These are phyloP conservation scores for Mungos mungo DNA, from an alignment of 2,113 vertebrate species.

Conservation along the genomic window DNA sequence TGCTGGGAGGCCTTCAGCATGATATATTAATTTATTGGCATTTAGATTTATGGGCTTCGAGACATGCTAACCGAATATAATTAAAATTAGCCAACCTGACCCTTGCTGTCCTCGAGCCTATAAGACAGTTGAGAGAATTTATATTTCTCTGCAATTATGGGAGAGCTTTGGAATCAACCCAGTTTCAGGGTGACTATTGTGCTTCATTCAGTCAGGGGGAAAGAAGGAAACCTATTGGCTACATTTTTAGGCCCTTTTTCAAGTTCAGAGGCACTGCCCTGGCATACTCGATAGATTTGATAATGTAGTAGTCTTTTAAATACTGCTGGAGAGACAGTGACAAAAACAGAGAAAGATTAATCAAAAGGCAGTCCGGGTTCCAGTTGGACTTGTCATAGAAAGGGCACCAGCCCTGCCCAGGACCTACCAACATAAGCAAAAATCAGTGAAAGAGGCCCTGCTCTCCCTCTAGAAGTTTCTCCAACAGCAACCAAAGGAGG, in stretches of 20 bases:
- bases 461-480: neutral
- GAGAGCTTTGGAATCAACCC: slow-evolving; percentile 15
- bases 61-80: slow-evolving; percentile 61
- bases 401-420: neutral
- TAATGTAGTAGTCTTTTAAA: slow-evolving; percentile 41
- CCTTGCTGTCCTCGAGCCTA: slow-evolving; percentile 51
- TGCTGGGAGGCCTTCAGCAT: neutral
- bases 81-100: slow-evolving; percentile 73
- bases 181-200: neutral
- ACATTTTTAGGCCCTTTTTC: slow-evolving; percentile 49
- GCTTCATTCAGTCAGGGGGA: neutral
- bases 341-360: slow-evolving; percentile 1
- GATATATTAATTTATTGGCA: slow-evolving; percentile 71
- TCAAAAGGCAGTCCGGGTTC: neutral
- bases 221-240: neutral
- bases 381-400: neutral
- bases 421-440: neutral
- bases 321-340: neutral
- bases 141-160: slow-evolving; percentile 21
- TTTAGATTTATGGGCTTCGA: slow-evolving; percentile 70
- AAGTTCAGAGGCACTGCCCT: slow-evolving; percentile 45
- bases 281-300: neutral
- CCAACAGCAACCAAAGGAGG: neutral
- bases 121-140: slow-evolving; percentile 59
- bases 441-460: neutral